Evolutionary conservation across 2,113 vertebrate species (phyloP).

Genomic region (Elaphurus davidianus): DNA sequence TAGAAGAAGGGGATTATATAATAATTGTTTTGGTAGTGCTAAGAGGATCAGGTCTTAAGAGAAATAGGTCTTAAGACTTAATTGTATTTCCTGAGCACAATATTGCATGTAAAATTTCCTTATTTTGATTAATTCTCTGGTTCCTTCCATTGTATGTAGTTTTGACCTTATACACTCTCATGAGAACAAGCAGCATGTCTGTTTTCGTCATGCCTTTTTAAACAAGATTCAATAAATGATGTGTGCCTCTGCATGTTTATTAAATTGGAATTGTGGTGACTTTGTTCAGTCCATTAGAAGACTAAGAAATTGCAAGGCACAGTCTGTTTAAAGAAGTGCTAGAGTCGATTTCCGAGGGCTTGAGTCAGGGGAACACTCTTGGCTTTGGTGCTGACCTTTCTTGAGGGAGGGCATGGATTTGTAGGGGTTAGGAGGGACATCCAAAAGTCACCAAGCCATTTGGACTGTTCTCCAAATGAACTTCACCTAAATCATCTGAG

Average conservation of each 20-base stretch:
- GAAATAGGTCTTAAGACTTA: neutral
- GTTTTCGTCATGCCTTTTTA: constrained; percentile 55
- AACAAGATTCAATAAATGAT: constrained; percentile 53
- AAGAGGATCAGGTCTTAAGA: neutral
- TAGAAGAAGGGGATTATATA: neutral
- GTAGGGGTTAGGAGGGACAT: neutral
- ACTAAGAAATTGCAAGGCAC: constrained; percentile 45
- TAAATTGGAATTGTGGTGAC: constrained; percentile 48
- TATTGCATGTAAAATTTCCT: neutral
- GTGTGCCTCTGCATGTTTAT: constrained; percentile 37
- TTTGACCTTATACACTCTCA: neutral
- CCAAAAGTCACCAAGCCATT: constrained; percentile 20
- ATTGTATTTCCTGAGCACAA: neutral
- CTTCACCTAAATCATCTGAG: constrained; percentile 22
- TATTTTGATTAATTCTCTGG: constrained; percentile 13
- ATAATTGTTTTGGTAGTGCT: neutral
- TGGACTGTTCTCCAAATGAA: constrained; percentile 27
- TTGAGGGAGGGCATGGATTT: constrained; percentile 10
- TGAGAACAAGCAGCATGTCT: constrained; percentile 6
- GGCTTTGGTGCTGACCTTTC: constrained; percentile 13
- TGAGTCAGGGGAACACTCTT: constrained; percentile 8
- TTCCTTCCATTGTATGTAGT: neutral
- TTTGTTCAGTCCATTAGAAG: constrained; percentile 49
- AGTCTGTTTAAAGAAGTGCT: constrained; percentile 10
- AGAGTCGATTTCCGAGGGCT: constrained; percentile 27